Conservation (phyloP, 2,113 vertebrate genomes). For the Colius striatus region DNA sequence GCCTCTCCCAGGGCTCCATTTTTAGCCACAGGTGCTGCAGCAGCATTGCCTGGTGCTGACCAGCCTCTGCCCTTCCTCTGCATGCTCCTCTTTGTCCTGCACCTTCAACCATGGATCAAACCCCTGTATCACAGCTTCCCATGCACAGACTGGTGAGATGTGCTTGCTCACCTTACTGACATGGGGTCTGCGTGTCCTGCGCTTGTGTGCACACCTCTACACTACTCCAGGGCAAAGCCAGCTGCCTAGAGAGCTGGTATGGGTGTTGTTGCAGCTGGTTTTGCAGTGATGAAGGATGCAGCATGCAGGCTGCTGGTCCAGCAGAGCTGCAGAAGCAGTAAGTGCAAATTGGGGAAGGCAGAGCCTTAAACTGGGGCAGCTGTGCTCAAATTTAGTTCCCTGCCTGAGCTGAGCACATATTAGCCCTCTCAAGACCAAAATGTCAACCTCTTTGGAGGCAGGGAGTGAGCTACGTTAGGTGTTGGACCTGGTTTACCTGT, state of each 20-base stretch:
- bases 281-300: not conserved
- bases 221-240: not conserved
- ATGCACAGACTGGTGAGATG: not conserved
- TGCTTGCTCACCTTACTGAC: not conserved
- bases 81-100: not conserved
- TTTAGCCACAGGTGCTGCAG: not conserved
- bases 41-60: not conserved
- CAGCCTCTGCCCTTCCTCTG: not conserved
- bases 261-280: not conserved
- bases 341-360: not conserved
- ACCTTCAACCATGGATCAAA: not conserved
- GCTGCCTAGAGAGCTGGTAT: not conserved
- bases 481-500: not conserved
- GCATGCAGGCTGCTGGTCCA: not conserved
- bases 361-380: not conserved
- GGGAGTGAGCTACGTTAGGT: rapidly evolving
- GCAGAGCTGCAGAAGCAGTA: not conserved
- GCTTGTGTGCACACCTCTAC: not conserved
- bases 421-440: not conserved
- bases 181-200: rapidly evolving
- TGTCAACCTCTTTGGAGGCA: not conserved
- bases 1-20: not conserved
- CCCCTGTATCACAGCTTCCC: not conserved
- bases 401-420: not conserved
- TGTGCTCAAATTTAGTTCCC: not conserved